phyloP scores from a whole-genome alignment of 2,113 vertebrate genomes.

The Trachemys scripta region DNA sequence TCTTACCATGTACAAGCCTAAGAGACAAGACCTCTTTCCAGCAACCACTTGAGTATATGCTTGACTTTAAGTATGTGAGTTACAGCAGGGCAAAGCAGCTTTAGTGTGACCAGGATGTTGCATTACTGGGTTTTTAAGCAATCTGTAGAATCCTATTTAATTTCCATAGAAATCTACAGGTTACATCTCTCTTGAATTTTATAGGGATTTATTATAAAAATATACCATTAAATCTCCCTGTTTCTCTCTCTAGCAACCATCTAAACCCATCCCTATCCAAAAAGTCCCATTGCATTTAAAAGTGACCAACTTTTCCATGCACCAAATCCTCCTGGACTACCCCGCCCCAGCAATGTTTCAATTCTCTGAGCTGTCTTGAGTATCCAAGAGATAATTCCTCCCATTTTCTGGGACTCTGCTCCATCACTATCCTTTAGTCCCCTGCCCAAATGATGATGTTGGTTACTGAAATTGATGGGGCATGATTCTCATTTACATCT shows the following conservation, averaged over 20 bases:
- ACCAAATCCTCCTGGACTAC: neutral
- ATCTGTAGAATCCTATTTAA: neutral
- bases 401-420: neutral
- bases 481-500: conserved; percentile 17
- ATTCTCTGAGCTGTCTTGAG: neutral
- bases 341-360: neutral
- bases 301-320: neutral
- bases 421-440: neutral
- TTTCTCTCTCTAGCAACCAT: neutral
- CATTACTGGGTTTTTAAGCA: neutral
- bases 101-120: accelerated
- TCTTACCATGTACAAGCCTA: neutral
- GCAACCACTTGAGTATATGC: neutral
- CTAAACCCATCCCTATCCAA: neutral
- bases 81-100: neutral
- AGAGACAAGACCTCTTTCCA: neutral
- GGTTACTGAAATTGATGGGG: conserved; percentile 20
- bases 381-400: neutral
- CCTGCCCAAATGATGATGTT: neutral
- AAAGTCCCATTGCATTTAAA: neutral
- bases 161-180: neutral
- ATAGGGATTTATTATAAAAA: neutral
- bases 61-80: accelerated
- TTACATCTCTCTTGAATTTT: neutral
- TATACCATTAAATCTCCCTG: neutral